phyloP scores from a whole-genome alignment of 2,797 vertebrate genomes.

The Avahi laniger region DNA sequence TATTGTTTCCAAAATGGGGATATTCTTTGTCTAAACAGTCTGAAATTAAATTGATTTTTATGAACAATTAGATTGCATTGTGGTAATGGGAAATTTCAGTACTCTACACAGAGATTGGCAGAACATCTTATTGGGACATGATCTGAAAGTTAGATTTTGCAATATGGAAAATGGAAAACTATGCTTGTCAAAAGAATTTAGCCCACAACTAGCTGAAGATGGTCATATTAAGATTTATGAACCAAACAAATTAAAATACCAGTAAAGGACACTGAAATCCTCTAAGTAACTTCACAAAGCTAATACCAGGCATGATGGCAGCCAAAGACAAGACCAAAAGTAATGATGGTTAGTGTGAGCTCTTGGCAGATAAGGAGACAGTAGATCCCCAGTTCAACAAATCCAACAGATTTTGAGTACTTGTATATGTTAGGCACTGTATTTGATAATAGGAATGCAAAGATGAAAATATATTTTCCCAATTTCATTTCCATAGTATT shows the following conservation, averaged over 20 bases:
- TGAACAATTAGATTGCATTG: not conserved
- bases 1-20: not conserved
- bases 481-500: not conserved
- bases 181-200: not conserved
- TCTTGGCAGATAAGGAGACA: not conserved
- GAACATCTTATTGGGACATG: not conserved
- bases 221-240: not conserved
- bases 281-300: not conserved
- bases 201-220: not conserved
- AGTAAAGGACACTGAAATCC: not conserved
- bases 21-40: not conserved
- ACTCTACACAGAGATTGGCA: not conserved
- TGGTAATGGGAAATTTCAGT: not conserved
- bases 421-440: not conserved
- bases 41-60: not conserved
- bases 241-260: not conserved
- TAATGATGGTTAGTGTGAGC: not conserved
- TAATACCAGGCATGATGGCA: not conserved
- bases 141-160: not conserved
- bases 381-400: not conserved
- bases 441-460: not conserved
- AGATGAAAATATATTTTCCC: constrained; percentile 5
- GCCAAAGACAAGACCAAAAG: not conserved
- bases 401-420: not conserved
- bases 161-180: not conserved